Base-by-base conservation (phyloP, 2,888 invertebrate genomes). In the Pterostichus madidus region DNA sequence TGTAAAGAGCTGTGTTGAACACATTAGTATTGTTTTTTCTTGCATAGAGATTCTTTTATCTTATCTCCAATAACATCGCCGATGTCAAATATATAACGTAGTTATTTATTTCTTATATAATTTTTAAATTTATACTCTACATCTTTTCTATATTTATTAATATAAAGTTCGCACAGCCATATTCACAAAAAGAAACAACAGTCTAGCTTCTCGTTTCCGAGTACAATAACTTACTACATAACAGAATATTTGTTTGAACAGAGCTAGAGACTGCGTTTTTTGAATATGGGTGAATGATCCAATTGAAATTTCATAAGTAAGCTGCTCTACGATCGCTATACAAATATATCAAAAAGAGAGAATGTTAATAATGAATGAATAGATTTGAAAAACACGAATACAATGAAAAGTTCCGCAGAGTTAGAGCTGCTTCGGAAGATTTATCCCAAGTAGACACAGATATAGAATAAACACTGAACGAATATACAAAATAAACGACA, bases 141-240 rank as follows among this genome's bases (percentile, higher is more conserved):
- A 80, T 73, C 35, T 56, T 68, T 80, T 80, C 75, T 82, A 82
- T 82, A 56, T 52, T n/a, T 82, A 68, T 68, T 39, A 39, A 39
- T 39, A 76, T 82, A 82, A 76, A 82, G 80, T 75, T 82, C 46
- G 82, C 82, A 82, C 82, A 82, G 82, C 82, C 82, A 82, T 82
- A 82, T 82, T 82, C 82, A 71, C 59, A 82, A 76, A 76, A 39
- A 76, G 24, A 82, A 82, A 82, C 73, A 82, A 82, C 73, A 61
- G 75, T 82, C 82, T 82, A 82, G 82, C 82, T 59, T 80, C 49
- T 80, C 49, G 17, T 59, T 80, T 32, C 68, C 49, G 17, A 76
- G 59, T 82, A 82, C 44, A 82, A 76, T 82, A 76, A 82, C 32
- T 81, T 81, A 81, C 73, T 81, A 75, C 44, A 68, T 53, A 71